These are phyloP conservation scores for Staurois parvus DNA, from an alignment of 2,797 vertebrate species.

Conservation along the genomic window DNA sequence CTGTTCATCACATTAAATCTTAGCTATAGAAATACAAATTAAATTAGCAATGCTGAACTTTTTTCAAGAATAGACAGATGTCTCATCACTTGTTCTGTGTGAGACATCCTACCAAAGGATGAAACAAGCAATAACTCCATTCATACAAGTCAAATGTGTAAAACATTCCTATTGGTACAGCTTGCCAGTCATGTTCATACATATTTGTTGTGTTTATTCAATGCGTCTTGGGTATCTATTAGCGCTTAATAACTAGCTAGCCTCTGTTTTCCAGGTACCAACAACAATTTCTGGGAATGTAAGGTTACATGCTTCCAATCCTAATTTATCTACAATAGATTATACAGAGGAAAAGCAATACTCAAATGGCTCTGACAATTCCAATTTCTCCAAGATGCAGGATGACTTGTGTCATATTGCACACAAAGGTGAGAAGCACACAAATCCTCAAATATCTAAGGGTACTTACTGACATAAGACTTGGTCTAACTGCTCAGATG, in stretches of 20 bases:
- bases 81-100: too few relatives aligned
- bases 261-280: conserved; percentile 73
- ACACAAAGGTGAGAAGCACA: conserved; percentile 82
- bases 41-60: too few relatives aligned
- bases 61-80: too few relatives aligned
- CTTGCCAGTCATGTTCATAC: too few relatives aligned
- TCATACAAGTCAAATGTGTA: background rate
- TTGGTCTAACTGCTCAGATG: too few relatives aligned
- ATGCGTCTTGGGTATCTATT: background rate
- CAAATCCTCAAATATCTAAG: too few relatives aligned
- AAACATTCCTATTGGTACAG: too few relatives aligned
- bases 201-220: too few relatives aligned
- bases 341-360: conserved; percentile 86
- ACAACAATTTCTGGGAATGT: conserved; percentile 82
- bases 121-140: background rate
- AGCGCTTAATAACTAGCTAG: background rate
- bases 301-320: conserved; percentile 95
- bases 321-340: conserved; percentile 92
- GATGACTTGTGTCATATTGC: conserved; percentile 93
- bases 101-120: too few relatives aligned
- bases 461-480: too few relatives aligned
- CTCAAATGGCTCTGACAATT: conserved; percentile 82
- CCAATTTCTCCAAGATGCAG: conserved; percentile 94
- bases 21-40: too few relatives aligned
- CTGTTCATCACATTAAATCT: too few relatives aligned